phyloP scores from a whole-genome alignment of 2,113 vertebrate genomes.

The Corythoichthys intestinalis region DNA sequence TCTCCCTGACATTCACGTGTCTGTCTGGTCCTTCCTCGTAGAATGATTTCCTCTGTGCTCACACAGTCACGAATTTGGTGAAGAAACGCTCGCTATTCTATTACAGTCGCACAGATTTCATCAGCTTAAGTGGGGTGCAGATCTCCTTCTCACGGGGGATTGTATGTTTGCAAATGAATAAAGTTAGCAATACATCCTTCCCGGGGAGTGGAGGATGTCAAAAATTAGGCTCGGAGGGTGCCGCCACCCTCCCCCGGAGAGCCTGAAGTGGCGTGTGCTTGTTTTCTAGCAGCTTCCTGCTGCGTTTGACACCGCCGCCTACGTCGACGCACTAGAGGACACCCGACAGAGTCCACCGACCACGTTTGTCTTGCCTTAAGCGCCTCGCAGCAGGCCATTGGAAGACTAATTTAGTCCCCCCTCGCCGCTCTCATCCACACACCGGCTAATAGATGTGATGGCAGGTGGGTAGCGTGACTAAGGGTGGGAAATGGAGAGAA shows the following conservation, averaged over 20 bases:
- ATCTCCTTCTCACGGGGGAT: constrained; percentile 40
- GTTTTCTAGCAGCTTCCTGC: constrained; percentile 63
- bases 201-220: constrained; percentile 52
- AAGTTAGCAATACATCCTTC: constrained; percentile 31
- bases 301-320: constrained; percentile 56
- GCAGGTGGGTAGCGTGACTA: not conserved
- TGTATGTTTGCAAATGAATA: constrained; percentile 60
- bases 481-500: not conserved
- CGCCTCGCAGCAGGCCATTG: constrained; percentile 51
- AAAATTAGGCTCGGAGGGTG: constrained; percentile 56
- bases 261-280: constrained; percentile 51
- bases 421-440: constrained; percentile 31
- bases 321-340: constrained; percentile 48
- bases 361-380: constrained; percentile 20
- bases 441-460: constrained; percentile 35
- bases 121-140: constrained; percentile 35
- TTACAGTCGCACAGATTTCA: constrained; percentile 22
- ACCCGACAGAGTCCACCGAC: constrained; percentile 52
- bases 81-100: constrained; percentile 15
- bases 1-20: constrained; percentile 42
- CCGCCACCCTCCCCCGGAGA: constrained; percentile 42
- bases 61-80: constrained; percentile 24
- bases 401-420: constrained; percentile 42
- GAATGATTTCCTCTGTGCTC: constrained; percentile 38
- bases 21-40: constrained; percentile 36